Evolutionary conservation across 2,113 vertebrate species (phyloP).

Genomic region (Piprites chloris): DNA sequence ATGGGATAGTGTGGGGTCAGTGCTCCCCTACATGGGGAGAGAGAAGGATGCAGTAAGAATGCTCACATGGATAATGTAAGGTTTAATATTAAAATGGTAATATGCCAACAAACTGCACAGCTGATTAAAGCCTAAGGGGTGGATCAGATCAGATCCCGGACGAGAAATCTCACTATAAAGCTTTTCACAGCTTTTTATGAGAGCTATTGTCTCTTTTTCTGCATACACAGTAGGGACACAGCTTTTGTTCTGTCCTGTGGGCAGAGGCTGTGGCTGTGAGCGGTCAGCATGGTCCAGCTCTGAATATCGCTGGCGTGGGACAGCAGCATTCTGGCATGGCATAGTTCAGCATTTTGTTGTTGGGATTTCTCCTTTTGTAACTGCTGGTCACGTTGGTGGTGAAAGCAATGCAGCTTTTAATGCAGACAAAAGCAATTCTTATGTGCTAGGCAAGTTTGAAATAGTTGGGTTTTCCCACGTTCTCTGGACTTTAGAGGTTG

Average conservation of each 20-base stretch:
- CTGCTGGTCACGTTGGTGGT: slow-evolving; percentile 37
- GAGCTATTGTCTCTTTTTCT: background rate
- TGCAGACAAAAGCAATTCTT: slow-evolving; percentile 19
- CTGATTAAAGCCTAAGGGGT: background rate
- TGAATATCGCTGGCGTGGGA: background rate
- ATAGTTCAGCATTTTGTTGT: background rate
- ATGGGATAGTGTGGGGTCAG: accelerated
- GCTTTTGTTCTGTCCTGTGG: background rate
- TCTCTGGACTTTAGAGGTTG: background rate
- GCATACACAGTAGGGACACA: background rate
- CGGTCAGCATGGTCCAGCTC: background rate
- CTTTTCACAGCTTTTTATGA: background rate
- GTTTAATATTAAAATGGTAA: background rate
- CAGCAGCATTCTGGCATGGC: slow-evolving; percentile 10
- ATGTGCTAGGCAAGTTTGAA: slow-evolving; percentile 15
- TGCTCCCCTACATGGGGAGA: background rate
- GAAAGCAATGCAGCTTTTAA: slow-evolving; percentile 25
- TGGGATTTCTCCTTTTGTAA: slow-evolving; percentile 48
- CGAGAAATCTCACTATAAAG: background rate
- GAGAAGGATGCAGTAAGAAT: background rate
- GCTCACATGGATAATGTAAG: background rate
- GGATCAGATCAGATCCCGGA: background rate
- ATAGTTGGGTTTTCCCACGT: background rate
- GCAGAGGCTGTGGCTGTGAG: background rate
- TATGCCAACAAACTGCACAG: background rate